A percentile compares a stretch with the other conserved stretches of the same genome.
These are phyloP conservation scores for Mustela lutreola DNA, from an alignment of 2,113 vertebrate species.

Conservation along the genomic window DNA sequence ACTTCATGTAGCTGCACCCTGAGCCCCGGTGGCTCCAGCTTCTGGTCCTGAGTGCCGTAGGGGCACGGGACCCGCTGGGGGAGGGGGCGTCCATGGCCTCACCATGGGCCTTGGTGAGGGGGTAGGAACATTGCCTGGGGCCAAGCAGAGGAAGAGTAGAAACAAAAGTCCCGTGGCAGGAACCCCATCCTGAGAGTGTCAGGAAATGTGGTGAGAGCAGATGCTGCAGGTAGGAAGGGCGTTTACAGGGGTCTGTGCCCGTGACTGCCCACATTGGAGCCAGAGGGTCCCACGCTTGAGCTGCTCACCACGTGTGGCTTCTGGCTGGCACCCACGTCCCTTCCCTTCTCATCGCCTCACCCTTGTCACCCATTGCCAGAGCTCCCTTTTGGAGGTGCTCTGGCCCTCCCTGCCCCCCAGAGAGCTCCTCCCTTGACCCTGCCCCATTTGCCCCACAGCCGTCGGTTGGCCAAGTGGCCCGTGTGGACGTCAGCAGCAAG, in stretches of 20 bases:
- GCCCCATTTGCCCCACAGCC: constrained; percentile 87
- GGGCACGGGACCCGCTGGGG: neutral
- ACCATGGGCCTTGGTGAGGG: neutral
- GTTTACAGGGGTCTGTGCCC: accelerated
- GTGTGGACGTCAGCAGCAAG: constrained; percentile 98
- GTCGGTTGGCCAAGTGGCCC: constrained; percentile 96
- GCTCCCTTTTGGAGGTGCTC: neutral
- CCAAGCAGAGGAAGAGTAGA: too few species aligned
- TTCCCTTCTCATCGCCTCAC: accelerated
- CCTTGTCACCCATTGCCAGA: neutral
- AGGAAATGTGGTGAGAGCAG: too few species aligned
- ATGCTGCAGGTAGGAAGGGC: accelerated
- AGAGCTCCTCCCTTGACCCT: neutral
- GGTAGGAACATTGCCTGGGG: accelerated
- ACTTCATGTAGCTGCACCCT: neutral
- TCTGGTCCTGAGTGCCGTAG: neutral
- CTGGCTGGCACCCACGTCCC: accelerated
- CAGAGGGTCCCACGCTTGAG: too few species aligned
- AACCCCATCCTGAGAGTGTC: accelerated
- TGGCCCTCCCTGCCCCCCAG: neutral
- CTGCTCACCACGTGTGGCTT: neutral
- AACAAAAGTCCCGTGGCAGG: neutral
- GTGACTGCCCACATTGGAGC: neutral
- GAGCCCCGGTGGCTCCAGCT: neutral
- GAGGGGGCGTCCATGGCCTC: too few species aligned